Conservation (phyloP, 2,888 invertebrate species). For the Pomacea canaliculata region DNA sequence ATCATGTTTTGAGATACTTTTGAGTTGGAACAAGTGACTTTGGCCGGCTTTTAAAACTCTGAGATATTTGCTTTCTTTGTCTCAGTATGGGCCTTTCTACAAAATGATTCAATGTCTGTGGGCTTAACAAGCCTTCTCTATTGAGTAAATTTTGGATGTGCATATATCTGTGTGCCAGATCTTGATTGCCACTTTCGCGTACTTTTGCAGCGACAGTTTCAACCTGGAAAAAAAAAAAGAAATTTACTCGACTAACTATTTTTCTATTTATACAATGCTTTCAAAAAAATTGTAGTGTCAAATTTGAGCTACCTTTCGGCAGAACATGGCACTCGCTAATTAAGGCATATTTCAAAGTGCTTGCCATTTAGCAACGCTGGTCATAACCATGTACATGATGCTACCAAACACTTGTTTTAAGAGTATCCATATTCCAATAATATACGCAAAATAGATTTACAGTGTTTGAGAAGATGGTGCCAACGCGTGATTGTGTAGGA, state of each 20-base stretch:
- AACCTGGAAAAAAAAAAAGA: constrained; percentile 2
- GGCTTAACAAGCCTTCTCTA: constrained; percentile 13
- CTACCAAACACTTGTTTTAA: no score
- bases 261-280: no score
- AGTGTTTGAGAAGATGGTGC: constrained; percentile 8
- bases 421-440: no score
- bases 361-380: no score
- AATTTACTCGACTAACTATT: no score
- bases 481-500: not conserved
- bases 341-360: no score
- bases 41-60: constrained; percentile 10
- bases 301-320: no score
- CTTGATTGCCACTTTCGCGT: not conserved
- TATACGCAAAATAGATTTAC: not conserved
- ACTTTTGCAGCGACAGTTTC: not conserved
- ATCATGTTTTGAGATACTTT: no score
- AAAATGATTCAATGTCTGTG: constrained; percentile 16
- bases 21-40: no score
- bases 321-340: no score
- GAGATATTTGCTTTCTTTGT: constrained; percentile 8
- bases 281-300: no score
- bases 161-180: not conserved
- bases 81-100: constrained; percentile 3
- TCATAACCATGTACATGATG: no score
- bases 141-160: not conserved